phyloP scores from a whole-genome alignment of 1,140 invertebrate genomes.

The Chrysomallon squamiferum region DNA sequence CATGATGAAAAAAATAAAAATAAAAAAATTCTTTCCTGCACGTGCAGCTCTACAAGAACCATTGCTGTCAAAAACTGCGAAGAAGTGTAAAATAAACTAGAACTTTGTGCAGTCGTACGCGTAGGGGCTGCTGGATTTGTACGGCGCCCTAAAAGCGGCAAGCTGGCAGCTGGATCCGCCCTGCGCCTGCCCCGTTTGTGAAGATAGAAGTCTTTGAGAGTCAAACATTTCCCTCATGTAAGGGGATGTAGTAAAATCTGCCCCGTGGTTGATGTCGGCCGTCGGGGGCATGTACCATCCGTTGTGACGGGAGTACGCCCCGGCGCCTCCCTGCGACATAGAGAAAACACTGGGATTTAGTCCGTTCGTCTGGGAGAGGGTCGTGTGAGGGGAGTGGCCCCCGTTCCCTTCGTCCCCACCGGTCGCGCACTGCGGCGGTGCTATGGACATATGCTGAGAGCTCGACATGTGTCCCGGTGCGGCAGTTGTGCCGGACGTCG shows the following conservation, averaged over 20 bases:
- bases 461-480: constrained; percentile 11
- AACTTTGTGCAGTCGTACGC: constrained; percentile 47
- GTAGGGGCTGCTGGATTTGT: constrained; percentile 48
- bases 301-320: constrained; percentile 42
- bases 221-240: constrained; percentile 51
- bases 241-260: constrained; percentile 36
- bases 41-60: too few species aligned
- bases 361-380: constrained; percentile 41
- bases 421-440: constrained; percentile 3
- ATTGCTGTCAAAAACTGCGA: too few species aligned
- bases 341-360: constrained; percentile 42
- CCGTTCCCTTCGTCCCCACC: constrained; percentile 22
- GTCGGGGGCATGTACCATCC: constrained; percentile 52
- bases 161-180: constrained; percentile 52
- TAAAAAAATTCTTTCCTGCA: too few species aligned
- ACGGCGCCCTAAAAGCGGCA: constrained; percentile 51
- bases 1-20: too few species aligned
- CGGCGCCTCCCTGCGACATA: constrained; percentile 30
- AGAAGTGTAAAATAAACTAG: too few species aligned
- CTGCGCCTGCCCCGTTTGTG: constrained; percentile 35
- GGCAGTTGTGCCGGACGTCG: constrained; percentile 15
- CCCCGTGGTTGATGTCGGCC: constrained; percentile 40
- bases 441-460: constrained; percentile 23
- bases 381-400: constrained; percentile 37
- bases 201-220: constrained; percentile 41